phyloP scores from a whole-genome alignment of 2,888 invertebrate species.

The Fragum sueziense region DNA sequence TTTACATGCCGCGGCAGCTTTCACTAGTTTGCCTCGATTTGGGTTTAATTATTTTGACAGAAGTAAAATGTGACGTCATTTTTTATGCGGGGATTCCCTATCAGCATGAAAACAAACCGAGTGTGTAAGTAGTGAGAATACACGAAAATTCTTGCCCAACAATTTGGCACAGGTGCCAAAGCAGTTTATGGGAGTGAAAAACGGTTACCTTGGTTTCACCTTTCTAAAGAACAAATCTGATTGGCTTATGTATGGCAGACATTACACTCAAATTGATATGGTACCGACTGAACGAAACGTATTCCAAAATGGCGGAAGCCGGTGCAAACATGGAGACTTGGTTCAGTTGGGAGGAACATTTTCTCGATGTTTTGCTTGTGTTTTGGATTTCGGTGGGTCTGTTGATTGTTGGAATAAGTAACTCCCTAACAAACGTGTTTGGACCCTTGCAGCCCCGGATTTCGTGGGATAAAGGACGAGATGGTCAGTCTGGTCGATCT shows the following conservation, averaged over 20 bases:
- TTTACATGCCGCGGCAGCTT: background rate
- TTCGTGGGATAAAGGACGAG: constrained; percentile 63
- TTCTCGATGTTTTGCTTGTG: constrained; percentile 79
- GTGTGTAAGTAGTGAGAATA: constrained; percentile 38
- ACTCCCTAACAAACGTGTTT: constrained; percentile 76
- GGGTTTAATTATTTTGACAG: constrained; percentile 31
- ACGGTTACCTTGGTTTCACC: constrained; percentile 68
- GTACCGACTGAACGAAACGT: constrained; percentile 80
- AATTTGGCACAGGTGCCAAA: constrained; percentile 58
- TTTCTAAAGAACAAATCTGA: constrained; percentile 70
- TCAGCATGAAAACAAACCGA: constrained; percentile 56
- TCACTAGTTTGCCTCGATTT: constrained; percentile 42
- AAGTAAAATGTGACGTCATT: constrained; percentile 42
- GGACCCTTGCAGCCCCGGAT: constrained; percentile 75
- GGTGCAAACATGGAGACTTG: constrained; percentile 72
- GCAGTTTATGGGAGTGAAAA: constrained; percentile 76
- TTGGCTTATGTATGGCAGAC: constrained; percentile 80
- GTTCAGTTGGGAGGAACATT: constrained; percentile 79
- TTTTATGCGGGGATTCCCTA: constrained; percentile 41
- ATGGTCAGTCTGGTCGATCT: constrained; percentile 54
- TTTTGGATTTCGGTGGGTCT: constrained; percentile 79
- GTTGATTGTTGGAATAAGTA: constrained; percentile 73
- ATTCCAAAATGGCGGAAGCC: constrained; percentile 78
- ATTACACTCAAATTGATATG: constrained; percentile 80
- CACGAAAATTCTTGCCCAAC: constrained; percentile 13